phyloP scores from a whole-genome alignment of 2,113 vertebrate species.

The Junco hyemalis region DNA sequence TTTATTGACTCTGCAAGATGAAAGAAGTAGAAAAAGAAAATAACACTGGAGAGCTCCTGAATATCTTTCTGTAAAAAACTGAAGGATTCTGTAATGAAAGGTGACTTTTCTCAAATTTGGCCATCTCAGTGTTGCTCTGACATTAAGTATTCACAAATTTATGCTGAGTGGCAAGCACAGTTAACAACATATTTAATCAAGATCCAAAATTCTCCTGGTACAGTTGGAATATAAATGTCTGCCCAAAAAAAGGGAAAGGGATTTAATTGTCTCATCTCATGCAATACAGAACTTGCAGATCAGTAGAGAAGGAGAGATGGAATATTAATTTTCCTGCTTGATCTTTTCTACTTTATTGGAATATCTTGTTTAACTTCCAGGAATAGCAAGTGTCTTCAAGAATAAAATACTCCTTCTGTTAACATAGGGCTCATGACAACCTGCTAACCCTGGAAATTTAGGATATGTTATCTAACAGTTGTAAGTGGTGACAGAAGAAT shows the following conservation, averaged over 20 bases:
- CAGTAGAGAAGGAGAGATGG: background rate
- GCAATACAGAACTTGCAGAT: background rate
- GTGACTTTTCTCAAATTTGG: background rate
- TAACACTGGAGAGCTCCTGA: background rate
- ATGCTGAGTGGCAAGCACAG: background rate
- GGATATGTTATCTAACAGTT: slow-evolving; percentile 12
- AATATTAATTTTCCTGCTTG: background rate
- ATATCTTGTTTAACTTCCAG: background rate
- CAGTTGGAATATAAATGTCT: background rate
- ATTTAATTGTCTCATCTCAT: background rate
- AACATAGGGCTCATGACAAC: slow-evolving; percentile 37
- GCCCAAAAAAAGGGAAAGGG: background rate
- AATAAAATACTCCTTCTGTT: slow-evolving; percentile 34
- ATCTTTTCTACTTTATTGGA: background rate
- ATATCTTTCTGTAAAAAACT: background rate
- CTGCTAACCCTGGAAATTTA: slow-evolving; percentile 18
- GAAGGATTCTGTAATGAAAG: background rate
- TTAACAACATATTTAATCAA: background rate
- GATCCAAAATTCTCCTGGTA: background rate
- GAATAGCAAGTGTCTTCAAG: slow-evolving; percentile 18
- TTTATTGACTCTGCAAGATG: slow-evolving; percentile 33
- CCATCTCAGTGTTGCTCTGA: background rate
- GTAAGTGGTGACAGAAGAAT: background rate
- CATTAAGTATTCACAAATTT: background rate
- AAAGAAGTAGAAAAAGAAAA: background rate